A percentile compares a stretch with the other conserved stretches of the same genome.
Conservation (phyloP, 2,888 invertebrate species). For the Electrophaes corylata region DNA sequence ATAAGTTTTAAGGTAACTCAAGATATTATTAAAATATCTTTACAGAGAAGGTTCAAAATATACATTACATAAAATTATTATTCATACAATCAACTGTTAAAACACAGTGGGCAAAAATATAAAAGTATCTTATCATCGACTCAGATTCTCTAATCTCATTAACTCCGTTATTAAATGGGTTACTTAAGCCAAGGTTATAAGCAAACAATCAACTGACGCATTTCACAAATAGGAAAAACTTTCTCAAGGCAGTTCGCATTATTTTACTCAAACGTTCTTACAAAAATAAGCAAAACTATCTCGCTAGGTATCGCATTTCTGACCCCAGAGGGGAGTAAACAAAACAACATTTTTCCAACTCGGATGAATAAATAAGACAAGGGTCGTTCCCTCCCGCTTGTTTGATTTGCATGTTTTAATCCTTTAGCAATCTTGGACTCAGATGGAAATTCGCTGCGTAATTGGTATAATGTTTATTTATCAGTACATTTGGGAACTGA, state of each 20-base stretch:
- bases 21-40: no score
- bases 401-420: conserved; percentile 84
- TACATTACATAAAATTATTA: no score
- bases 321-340: conserved; percentile 69
- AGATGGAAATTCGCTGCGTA: conserved; percentile 52
- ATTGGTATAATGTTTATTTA: conserved; percentile 47
- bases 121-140: neutral
- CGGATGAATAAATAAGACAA: conserved; percentile 82
- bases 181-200: neutral
- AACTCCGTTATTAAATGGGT: neutral
- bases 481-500: conserved; percentile 32
- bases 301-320: conserved; percentile 58
- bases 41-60: no score
- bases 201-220: neutral
- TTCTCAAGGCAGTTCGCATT: conserved; percentile 35
- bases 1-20: no score
- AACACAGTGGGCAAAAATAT: no score
- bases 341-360: conserved; percentile 80
- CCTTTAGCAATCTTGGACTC: conserved; percentile 70
- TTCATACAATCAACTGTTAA: no score
- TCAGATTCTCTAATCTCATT: no score
- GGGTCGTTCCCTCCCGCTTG: conserved; percentile 75
- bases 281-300: conserved; percentile 71
- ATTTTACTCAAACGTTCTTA: conserved; percentile 36
- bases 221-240: conserved; percentile 36